Percentiles rank a stretch among this genome's conserved stretches.
Conservation (phyloP, 2,113 vertebrate genomes). For the Malurus melanocephalus region DNA sequence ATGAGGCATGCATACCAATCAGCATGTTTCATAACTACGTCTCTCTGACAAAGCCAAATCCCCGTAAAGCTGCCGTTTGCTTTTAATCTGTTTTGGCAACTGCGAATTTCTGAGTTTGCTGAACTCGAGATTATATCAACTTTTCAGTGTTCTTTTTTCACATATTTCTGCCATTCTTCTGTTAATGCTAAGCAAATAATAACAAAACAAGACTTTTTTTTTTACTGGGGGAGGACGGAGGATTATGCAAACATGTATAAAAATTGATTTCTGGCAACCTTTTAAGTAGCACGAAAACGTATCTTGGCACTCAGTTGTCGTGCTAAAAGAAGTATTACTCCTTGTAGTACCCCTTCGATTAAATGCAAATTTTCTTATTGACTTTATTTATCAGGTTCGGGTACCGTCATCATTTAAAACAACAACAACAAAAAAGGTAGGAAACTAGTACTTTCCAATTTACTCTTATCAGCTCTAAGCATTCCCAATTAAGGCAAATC, state of each 20-base stretch:
- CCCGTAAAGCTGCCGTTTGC: not conserved
- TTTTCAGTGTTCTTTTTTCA: not conserved
- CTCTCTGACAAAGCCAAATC: constrained; percentile 31
- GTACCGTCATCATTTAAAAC: not conserved
- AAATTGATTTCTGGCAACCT: not conserved
- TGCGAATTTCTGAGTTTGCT: constrained; percentile 1
- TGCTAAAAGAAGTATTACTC: not conserved
- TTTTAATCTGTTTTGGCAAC: not conserved
- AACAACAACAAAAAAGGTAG: not conserved
- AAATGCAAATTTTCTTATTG: not conserved
- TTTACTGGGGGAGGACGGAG: not conserved
- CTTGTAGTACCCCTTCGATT: not conserved
- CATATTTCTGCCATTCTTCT: not conserved
- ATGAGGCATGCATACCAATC: not conserved
- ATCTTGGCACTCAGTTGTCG: not conserved
- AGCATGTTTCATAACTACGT: constrained; percentile 21
- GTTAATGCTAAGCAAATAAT: not conserved
- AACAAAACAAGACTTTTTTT: not conserved
- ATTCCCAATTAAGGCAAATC: constrained; percentile 38
- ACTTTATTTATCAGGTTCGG: not conserved
- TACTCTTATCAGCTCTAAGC: constrained; percentile 29
- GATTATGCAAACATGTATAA: not conserved
- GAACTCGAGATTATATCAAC: constrained; percentile 8
- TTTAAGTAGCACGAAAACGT: not conserved
- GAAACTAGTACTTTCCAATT: constrained; percentile 20